Base-by-base conservation (phyloP, 2,888 invertebrate species). In the Clusia tigrina region DNA sequence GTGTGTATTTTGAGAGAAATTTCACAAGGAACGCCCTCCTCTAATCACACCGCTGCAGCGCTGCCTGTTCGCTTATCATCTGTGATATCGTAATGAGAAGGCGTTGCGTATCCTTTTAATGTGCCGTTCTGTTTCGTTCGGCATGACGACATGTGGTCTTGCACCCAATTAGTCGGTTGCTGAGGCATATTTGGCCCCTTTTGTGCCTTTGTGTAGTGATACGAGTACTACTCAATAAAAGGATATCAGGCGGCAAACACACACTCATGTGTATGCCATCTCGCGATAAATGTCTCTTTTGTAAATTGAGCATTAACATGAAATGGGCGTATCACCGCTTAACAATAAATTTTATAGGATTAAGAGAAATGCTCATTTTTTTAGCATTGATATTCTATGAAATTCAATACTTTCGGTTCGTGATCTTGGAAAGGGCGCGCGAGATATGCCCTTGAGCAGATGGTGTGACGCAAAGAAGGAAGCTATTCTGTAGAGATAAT, bases 41-140 rank as follows among this genome's bases (percentile, higher is more conserved):
- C n/a, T 42, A 42, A n/a, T n/a, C 42, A n/a, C n/a, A n/a, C n/a
- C 9, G 3, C 42, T 42, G 3, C n/a, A n/a, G 10, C n/a, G 42
- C n/a, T n/a, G 42, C n/a, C n/a, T 42, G 10, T 42, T 42, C n/a
- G n/a, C 22, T 63, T 62, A 62, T 65, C 62, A 62, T 46, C 60
- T 65, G 58, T 55, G 58, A 64, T 58, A 64, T 64, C 64, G 59
- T 59, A 64, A 59, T 67, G 64, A 53, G 58, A 46, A 55, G 64
- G 67, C 65, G 65, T 64, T 23, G 52, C 60, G 54, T 51, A 66
- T 64, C 59, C 63, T 63, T 63, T 60, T 3, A 15, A 15, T 42
- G 6, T 32, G 6, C 6, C 42, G 18, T 12, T 51, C n/a, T 37
- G 9, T 53, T 20, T 53, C 24, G 37, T 15, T 20, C 9, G 18